Percentiles rank a stretch among this genome's conserved stretches.
These are phyloP conservation scores for Leptopilina myrica DNA, from an alignment of 2,888 invertebrate genomes.

Conservation along the genomic window DNA sequence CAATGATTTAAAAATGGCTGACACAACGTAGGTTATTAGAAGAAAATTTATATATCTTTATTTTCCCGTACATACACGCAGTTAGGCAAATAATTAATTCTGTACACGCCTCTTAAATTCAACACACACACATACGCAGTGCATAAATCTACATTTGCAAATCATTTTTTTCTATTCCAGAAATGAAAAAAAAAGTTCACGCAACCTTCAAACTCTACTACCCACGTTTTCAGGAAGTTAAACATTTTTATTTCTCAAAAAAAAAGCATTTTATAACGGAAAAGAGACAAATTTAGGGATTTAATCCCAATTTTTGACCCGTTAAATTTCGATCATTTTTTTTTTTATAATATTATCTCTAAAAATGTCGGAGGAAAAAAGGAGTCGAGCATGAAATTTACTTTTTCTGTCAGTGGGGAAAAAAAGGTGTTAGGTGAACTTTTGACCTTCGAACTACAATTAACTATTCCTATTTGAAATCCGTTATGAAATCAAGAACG, in stretches of 20 bases:
- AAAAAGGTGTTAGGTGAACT: neutral
- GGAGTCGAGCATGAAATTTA: neutral
- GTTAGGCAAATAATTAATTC: neutral
- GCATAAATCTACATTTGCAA: neutral
- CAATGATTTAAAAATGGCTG: constrained; percentile 39
- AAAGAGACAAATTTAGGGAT: neutral
- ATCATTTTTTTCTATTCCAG: neutral
- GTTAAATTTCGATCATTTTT: neutral
- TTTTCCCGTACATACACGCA: neutral
- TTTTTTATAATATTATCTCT: too few relatives aligned
- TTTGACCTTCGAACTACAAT: constrained; percentile 30
- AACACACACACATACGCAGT: neutral
- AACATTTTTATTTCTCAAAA: neutral
- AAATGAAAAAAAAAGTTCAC: neutral
- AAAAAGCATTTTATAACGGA: neutral
- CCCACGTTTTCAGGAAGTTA: constrained; percentile 11
- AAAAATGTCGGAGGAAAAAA: neutral
- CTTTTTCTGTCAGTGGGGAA: neutral
- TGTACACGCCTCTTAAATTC: neutral
- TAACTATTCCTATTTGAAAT: neutral
- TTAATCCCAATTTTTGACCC: neutral
- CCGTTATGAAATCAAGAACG: neutral
- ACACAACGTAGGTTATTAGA: constrained; percentile 5
- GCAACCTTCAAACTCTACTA: neutral
- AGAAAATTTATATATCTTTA: neutral